These are phyloP conservation scores for Chaenogobius annularis DNA, from an alignment of 2,113 vertebrate genomes.

Conservation along the genomic window DNA sequence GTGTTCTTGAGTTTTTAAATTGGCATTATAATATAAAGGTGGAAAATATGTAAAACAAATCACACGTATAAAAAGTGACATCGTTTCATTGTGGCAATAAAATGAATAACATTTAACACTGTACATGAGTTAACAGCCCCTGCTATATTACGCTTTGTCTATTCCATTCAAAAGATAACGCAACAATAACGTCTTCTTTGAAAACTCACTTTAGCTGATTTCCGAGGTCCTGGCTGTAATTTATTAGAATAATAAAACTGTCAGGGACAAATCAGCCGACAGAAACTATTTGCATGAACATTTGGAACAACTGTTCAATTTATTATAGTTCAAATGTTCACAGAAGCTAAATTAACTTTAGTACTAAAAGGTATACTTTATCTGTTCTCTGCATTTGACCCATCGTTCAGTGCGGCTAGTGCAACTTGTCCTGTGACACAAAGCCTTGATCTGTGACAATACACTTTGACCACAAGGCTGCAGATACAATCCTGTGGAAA, in stretches of 20 bases:
- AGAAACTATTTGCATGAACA: too few species aligned
- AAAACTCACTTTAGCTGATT: conserved; percentile 25
- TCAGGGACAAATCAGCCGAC: conserved; percentile 16
- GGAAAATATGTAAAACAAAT: too few species aligned
- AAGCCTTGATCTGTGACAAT: background rate
- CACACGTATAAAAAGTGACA: too few species aligned
- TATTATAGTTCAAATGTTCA: conserved; percentile 2
- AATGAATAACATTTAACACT: too few species aligned
- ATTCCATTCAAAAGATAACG: background rate
- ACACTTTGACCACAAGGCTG: conserved; percentile 24
- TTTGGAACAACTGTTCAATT: conserved; percentile 18
- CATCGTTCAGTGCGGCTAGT: too few species aligned
- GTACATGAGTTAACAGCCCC: too few species aligned
- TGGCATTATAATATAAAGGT: too few species aligned
- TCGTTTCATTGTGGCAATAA: too few species aligned
- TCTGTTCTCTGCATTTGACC: too few species aligned
- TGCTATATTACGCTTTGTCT: background rate
- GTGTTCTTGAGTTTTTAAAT: too few species aligned
- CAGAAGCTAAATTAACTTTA: conserved; percentile 4
- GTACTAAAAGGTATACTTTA: background rate
- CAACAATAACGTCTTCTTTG: background rate
- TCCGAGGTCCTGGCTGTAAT: conserved; percentile 15
- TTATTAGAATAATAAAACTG: conserved; percentile 1
- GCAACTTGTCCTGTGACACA: too few species aligned
- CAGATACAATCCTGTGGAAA: conserved; percentile 21